A percentile compares a stretch with the other conserved stretches of the same genome.
Evolutionary conservation across 2,113 vertebrate genomes (phyloP).

Genomic region (Sander lucioperca): DNA sequence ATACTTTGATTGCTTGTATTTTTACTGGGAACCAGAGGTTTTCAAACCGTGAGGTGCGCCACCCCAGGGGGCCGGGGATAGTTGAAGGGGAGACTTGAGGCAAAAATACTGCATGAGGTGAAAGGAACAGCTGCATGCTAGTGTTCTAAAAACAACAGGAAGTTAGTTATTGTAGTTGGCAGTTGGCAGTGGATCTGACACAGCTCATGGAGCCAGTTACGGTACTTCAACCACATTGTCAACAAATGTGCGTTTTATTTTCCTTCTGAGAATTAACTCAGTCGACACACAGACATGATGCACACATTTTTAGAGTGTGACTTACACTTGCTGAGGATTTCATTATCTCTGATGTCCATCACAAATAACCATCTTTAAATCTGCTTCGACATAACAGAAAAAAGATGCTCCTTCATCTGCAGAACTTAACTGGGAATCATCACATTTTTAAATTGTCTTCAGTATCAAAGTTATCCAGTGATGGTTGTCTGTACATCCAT

Average conservation of each 20-base stretch:
- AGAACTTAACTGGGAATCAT: too few species aligned
- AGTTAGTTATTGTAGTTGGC: not conserved
- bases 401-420: too few species aligned
- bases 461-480: not conserved
- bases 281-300: not conserved
- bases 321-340: not conserved
- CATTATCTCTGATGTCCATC: not conserved
- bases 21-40: not conserved
- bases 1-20: not conserved
- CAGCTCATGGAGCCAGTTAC: too few species aligned
- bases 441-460: not conserved
- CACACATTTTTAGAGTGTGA: not conserved
- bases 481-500: not conserved
- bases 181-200: not conserved
- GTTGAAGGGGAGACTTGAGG: not conserved
- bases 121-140: not conserved
- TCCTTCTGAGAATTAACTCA: not conserved
- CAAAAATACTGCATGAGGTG: not conserved
- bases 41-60: not conserved
- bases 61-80: not conserved
- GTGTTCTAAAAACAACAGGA: not conserved
- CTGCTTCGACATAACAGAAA: not conserved
- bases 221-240: not conserved
- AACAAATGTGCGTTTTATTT: not conserved
- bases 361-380: not conserved